Base-by-base conservation (phyloP, 2,113 vertebrate genomes). In the Oncorhynchus gorbuscha region DNA sequence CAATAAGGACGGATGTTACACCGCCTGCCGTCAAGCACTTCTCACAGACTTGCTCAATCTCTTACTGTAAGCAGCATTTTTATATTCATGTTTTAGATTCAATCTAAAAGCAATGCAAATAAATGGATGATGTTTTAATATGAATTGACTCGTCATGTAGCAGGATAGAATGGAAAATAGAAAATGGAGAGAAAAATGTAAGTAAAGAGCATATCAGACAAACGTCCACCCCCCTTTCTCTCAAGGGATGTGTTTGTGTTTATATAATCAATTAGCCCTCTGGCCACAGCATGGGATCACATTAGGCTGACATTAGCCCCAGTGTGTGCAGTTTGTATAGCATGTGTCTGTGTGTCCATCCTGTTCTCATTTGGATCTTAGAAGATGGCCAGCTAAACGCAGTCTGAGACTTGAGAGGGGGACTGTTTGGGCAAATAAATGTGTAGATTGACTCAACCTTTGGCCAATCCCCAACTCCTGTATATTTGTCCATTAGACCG, bases 261-360 rank as follows among this genome's bases (percentile, higher is more conserved):
- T 90, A 92, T 91, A 89, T 89, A 91, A 85, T 88, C 90, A 93
- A 94, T 93, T 93, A 93, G 90, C 90, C 92, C 88, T 88, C 79
- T 82, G 86, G 92, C 88, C 90, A 90, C 86, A 90, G 85, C 86
- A 84, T 79, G 85, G 88, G 80, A 88, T 88, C 88, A 87, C 89
- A 90, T 89, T 90, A 92, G 86, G 85, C 81, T 85, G 89, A 88
- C 91, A 91, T 92, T 91, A 91, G 90, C 89, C 89, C 72, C 78
- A 85, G 88, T 89, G 86, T 80, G 18, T 24, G 65, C 11, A 35
- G 72, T 64, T 16, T 78, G 75, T 86, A 80, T 62, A 82, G 58
- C n/a, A 32, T 32, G 74, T 76, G 77, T 75, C 28, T 76, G 39
- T 79, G 76, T 82, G 48, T 66, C 76, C 78, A 84, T 83, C 88